These are phyloP conservation scores for Misgurnus anguillicaudatus DNA, from an alignment of 2,113 vertebrate species.

Conservation along the genomic window DNA sequence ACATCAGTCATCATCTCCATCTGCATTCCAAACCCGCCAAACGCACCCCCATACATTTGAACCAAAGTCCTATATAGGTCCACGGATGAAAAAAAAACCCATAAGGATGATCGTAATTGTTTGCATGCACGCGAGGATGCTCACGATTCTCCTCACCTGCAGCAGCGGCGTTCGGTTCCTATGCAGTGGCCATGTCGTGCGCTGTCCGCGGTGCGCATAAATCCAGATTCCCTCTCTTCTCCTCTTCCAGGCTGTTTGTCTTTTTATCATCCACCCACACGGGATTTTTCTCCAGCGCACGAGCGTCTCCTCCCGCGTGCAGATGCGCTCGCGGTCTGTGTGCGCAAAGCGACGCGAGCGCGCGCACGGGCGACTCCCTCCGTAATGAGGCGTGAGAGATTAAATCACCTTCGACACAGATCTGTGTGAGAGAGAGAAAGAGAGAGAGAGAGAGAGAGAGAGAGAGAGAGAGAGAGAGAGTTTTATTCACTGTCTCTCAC, in stretches of 20 bases:
- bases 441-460: constrained; percentile 43
- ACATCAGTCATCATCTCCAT: neutral
- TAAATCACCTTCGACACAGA: constrained; percentile 54
- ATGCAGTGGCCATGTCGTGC: constrained; percentile 66
- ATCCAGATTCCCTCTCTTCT: constrained; percentile 15
- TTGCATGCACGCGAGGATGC: neutral
- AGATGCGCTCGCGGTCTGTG: constrained; percentile 25
- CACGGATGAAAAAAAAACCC: neutral
- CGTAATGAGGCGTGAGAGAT: constrained; percentile 64
- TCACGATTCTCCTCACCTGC: constrained; percentile 45
- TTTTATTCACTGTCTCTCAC: constrained; percentile 67
- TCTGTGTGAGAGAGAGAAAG: constrained; percentile 50
- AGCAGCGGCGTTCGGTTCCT: constrained; percentile 66
- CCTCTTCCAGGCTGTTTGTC: constrained; percentile 1
- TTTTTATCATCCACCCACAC: constrained; percentile 36
- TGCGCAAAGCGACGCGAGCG: constrained; percentile 14
- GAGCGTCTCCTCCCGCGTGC: constrained; percentile 12
- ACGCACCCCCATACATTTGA: neutral
- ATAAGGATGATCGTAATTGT: neutral
- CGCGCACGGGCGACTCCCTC: constrained; percentile 36
- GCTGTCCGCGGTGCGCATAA: constrained; percentile 18
- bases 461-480: constrained; percentile 61
- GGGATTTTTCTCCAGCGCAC: constrained; percentile 34
- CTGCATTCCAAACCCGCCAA: neutral
- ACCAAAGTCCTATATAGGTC: neutral